Evolutionary conservation across 1,140 invertebrate species (phyloP), one percentile per base, ranked within the genome.

Genomic region (Monochamus saltuarius): DNA sequence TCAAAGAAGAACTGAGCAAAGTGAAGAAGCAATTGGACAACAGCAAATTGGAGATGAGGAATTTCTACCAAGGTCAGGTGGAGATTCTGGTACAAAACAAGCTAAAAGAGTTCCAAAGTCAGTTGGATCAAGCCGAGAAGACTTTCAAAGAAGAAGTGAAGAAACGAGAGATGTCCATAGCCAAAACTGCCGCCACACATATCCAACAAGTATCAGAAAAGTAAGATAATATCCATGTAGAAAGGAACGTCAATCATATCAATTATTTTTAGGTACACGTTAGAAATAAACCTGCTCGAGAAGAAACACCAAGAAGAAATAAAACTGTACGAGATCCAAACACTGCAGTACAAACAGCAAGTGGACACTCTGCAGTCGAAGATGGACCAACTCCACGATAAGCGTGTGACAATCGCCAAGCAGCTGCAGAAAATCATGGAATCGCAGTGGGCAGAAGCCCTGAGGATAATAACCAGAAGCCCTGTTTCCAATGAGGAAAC

Each of bases 341-440:
- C 89, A 16, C 83, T 83, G 0, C 86, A 90, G 73, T 81, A 82
- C 6, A 75, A 80, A 1, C 85, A 89, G 67, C 86, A 84, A 68
- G 83, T 86, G 7, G 75, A 82, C 8, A 75, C 84, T 37, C 72
- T 89, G 8, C 84, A 89, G 73, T 75, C 79, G 17, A 83, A 84
- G 63, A 72, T 86, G 1, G 80, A 79, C 59, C 72, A 75, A 42
- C 82, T 84, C 64, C 80, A 81, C 37, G 76, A 79, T 7, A 80
- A 78, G 53, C 81, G 77, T 61, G 83, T 83, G 2, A 81, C 87
- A 64, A 82, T 91, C 46, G 88, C 87, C 1, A 81, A 88, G 58
- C 85, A 89, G 71, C 74, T 92, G 62, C 88, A 91, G 75, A 81
- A 80, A 42, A 85, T 91, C 0, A 90, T 92, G 89, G 85, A 92